Percentiles rank a stretch among this genome's conserved stretches.
Evolutionary conservation across 2,888 invertebrate genomes (phyloP).

Genomic region (Troglohyphantes excavatus): DNA sequence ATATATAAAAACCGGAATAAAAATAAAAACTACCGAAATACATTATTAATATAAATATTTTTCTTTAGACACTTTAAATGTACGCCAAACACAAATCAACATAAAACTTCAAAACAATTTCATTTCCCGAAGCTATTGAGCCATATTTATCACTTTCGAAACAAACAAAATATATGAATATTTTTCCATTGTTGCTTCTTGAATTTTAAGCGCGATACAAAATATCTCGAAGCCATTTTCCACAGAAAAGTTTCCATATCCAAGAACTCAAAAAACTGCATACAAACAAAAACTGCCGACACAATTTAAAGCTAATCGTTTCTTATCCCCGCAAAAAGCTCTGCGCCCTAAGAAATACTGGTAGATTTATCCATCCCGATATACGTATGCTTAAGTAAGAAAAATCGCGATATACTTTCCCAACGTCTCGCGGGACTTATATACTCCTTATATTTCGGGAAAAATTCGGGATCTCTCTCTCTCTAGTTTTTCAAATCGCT

Average conservation of each 20-base stretch:
- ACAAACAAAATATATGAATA: not conserved
- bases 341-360: constrained; percentile 7
- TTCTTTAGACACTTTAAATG: no score
- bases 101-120: no score
- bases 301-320: constrained; percentile 40
- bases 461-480: constrained; percentile 34
- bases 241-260: not conserved
- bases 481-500: constrained; percentile 36
- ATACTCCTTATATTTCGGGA: constrained; percentile 45
- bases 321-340: not conserved
- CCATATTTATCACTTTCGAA: no score
- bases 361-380: constrained; percentile 24
- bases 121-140: no score
- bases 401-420: constrained; percentile 46
- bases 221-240: not conserved
- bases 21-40: no score
- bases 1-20: no score
- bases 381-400: constrained; percentile 26
- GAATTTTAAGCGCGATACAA: not conserved
- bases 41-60: no score
- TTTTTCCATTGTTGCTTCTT: not conserved
- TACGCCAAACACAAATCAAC: no score
- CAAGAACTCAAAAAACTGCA: not conserved
- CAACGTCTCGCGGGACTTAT: constrained; percentile 14
- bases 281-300: not conserved